These are phyloP conservation scores for Tortrix viridana DNA, from an alignment of 2,888 invertebrate species.

Conservation along the genomic window DNA sequence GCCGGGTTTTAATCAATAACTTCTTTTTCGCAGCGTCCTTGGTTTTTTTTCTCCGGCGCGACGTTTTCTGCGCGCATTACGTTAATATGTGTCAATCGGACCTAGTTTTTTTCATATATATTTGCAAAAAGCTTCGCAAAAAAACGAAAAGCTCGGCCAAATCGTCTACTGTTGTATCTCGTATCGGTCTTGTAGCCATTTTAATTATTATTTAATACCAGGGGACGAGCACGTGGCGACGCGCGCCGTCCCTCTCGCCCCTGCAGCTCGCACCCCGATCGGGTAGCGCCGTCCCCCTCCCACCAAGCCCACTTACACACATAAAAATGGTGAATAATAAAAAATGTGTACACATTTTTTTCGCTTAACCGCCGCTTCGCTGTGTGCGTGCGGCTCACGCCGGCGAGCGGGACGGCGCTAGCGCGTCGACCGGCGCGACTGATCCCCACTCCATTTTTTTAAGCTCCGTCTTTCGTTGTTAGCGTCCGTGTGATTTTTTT, in stretches of 20 bases:
- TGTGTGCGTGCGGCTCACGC: slow-evolving; percentile 73
- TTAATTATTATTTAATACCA: slow-evolving; percentile 85
- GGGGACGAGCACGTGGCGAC: slow-evolving; percentile 83
- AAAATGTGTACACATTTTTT: slow-evolving; percentile 85
- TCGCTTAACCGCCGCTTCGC: slow-evolving; percentile 74
- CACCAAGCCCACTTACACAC: slow-evolving; percentile 83
- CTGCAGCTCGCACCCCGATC: slow-evolving; percentile 47
- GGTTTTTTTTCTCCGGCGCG: slow-evolving; percentile 82
- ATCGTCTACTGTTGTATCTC: slow-evolving; percentile 78
- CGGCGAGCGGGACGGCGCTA: slow-evolving; percentile 63
- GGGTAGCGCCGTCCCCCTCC: slow-evolving; percentile 60
- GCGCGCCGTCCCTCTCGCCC: slow-evolving; percentile 62
- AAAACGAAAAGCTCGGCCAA: slow-evolving; percentile 80
- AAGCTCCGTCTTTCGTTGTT: slow-evolving; percentile 77
- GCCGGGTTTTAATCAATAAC: slow-evolving; percentile 83
- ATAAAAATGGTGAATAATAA: slow-evolving; percentile 85
- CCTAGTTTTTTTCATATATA: slow-evolving; percentile 63
- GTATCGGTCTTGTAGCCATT: slow-evolving; percentile 83
- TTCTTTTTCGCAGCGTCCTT: slow-evolving; percentile 84
- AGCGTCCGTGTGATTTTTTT: slow-evolving; percentile 82
- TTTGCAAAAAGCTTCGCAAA: slow-evolving; percentile 77
- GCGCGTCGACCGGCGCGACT: slow-evolving; percentile 59
- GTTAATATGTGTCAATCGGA: slow-evolving; percentile 78
- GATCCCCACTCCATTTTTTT: slow-evolving; percentile 81
- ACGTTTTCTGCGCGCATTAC: slow-evolving; percentile 81